Percentiles rank a stretch among this genome's conserved stretches.
phyloP scores from a whole-genome alignment of 2,888 invertebrate species.

The Dugesia japonica region DNA sequence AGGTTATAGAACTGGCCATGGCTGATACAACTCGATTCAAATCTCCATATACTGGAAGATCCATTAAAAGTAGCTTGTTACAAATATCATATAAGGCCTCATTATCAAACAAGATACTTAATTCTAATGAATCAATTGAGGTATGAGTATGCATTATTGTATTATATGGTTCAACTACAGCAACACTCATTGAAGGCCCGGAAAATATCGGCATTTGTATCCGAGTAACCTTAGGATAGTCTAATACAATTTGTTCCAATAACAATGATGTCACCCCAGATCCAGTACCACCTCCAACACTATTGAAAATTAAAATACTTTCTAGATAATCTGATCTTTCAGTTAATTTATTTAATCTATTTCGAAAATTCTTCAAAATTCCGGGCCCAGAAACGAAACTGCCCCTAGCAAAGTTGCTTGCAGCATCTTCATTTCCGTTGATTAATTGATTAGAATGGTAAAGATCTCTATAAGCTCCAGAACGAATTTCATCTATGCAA shows the following conservation, averaged over 20 bases:
- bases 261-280: conserved; percentile 72
- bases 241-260: conserved; percentile 66
- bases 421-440: conserved; percentile 41
- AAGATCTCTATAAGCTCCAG: conserved; percentile 39
- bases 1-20: conserved; percentile 33
- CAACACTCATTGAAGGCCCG: conserved; percentile 53
- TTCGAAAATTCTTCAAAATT: background rate
- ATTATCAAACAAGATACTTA: conserved; percentile 34
- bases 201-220: conserved; percentile 76
- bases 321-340: conserved; percentile 62
- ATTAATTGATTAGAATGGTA: conserved; percentile 42
- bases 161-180: conserved; percentile 35
- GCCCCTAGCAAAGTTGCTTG: conserved; percentile 41
- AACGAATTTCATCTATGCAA: conserved; percentile 39
- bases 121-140: conserved; percentile 32
- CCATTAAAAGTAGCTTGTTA: conserved; percentile 16
- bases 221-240: conserved; percentile 71
- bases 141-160: conserved; percentile 32
- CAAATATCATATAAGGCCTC: conserved; percentile 35
- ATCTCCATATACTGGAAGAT: conserved; percentile 1
- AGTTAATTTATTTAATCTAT: conserved; percentile 55
- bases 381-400: conserved; percentile 51
- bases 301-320: conserved; percentile 73
- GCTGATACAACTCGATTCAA: conserved; percentile 25
- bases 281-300: conserved; percentile 72